phyloP scores from a whole-genome alignment of 2,113 vertebrate genomes.

The Entomyzon cyanotis region DNA sequence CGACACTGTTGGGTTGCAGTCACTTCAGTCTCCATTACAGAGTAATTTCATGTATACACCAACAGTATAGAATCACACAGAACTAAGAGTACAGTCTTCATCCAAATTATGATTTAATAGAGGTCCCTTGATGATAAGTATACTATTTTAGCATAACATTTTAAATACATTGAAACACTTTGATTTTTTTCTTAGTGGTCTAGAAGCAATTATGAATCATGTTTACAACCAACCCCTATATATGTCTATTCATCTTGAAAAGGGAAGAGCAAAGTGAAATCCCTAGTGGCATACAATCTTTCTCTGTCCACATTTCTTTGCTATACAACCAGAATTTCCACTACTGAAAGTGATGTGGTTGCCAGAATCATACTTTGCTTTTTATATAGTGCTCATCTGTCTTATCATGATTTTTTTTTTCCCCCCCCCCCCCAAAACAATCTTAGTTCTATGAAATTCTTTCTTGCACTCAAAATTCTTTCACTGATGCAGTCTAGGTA shows the following conservation, averaged over 20 bases:
- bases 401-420: not conserved
- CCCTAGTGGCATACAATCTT: not conserved
- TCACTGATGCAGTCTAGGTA: not conserved
- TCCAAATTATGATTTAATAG: not conserved
- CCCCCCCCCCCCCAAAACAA: not conserved
- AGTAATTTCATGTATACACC: not conserved
- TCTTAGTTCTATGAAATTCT: not conserved
- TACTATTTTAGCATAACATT: not conserved
- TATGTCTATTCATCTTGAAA: not conserved
- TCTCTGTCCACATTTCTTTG: not conserved
- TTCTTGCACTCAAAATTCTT: not conserved
- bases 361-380: not conserved
- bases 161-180: not conserved
- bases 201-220: not conserved
- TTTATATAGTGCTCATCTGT: not conserved
- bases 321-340: not conserved
- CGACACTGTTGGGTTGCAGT: not conserved
- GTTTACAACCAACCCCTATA: not conserved
- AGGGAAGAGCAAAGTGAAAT: not conserved
- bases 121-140: not conserved
- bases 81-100: not conserved
- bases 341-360: not conserved
- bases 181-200: not conserved
- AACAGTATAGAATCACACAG: fast-evolving
- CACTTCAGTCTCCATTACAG: not conserved